Evolutionary conservation across 37 sponge, comb jelly and placozoan genomes (phyloP).

Genomic region (Ephydatia muelleri): DNA sequence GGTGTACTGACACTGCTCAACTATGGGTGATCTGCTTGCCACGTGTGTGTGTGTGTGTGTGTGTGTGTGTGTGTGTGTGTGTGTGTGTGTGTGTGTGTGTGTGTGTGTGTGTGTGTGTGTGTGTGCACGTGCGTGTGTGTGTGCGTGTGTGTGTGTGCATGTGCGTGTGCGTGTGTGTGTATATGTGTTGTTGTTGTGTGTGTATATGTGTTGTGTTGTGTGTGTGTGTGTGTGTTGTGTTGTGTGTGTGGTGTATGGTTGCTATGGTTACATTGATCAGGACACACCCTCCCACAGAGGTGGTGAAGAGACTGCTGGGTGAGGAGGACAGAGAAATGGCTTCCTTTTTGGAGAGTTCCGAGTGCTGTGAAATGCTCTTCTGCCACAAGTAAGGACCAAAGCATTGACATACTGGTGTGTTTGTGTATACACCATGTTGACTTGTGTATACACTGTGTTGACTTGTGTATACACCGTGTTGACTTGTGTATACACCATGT

Average conservation of each 20-base stretch:
- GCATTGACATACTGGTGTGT: not conserved
- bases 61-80: not conserved
- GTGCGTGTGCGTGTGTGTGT: no score
- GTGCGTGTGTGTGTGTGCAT: no score
- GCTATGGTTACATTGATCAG: no score
- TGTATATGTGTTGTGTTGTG: not conserved
- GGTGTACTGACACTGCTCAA: no score
- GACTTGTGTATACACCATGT: no score
- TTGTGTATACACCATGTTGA: not conserved
- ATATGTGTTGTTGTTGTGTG: not conserved
- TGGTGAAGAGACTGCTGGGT: conserved; percentile 38
- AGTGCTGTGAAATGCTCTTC: conserved; percentile 59
- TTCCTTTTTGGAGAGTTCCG: conserved; percentile 37
- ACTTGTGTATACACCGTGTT: no score
- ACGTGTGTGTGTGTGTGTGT: not conserved
- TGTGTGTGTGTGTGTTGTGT: not conserved
- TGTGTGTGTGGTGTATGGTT: no score
- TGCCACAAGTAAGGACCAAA: conserved; percentile 67
- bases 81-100: no score
- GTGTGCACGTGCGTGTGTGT: no score
- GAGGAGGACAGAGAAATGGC: conserved; percentile 62
- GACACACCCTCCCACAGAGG: conserved; percentile 4
- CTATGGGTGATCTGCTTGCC: no score
- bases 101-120: no score
- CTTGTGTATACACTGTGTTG: no score